Conservation (phyloP, 2,888 invertebrate genomes). For the Oxycera nigricornis region DNA sequence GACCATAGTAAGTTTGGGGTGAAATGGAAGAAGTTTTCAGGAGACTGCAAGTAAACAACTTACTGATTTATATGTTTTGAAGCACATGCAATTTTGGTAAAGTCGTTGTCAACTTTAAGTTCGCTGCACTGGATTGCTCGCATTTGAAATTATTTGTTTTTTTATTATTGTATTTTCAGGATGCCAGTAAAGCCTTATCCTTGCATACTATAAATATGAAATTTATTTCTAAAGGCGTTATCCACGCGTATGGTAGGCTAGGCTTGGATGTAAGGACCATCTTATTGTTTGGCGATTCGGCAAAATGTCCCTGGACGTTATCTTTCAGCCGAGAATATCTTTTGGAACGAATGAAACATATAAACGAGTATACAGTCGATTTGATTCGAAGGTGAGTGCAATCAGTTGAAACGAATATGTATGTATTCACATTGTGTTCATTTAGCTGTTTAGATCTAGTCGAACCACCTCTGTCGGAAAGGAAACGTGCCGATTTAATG, state of each 20-base stretch:
- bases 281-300: slow-evolving; percentile 56
- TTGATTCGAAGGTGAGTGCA: slow-evolving; percentile 53
- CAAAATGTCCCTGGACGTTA: slow-evolving; percentile 55
- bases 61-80: slow-evolving; percentile 18
- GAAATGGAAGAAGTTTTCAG: slow-evolving; percentile 15
- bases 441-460: slow-evolving; percentile 54
- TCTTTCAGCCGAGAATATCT: slow-evolving; percentile 54
- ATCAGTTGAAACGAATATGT: neutral
- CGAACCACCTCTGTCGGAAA: slow-evolving; percentile 51
- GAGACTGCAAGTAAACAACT: slow-evolving; percentile 22
- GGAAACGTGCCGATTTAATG: slow-evolving; percentile 48
- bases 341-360: slow-evolving; percentile 49
- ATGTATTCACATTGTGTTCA: neutral
- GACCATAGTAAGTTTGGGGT: neutral
- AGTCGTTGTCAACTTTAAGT: neutral
- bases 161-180: slow-evolving; percentile 49
- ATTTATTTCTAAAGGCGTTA: slow-evolving; percentile 52
- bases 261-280: slow-evolving; percentile 54
- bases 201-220: slow-evolving; percentile 35
- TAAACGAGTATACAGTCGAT: slow-evolving; percentile 53
- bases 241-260: slow-evolving; percentile 51
- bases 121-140: too few species aligned
- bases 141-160: too few species aligned
- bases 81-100: neutral
- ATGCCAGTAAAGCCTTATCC: slow-evolving; percentile 49